Conservation (phyloP, 2,888 invertebrate genomes). For the Orthosia cruda region DNA sequence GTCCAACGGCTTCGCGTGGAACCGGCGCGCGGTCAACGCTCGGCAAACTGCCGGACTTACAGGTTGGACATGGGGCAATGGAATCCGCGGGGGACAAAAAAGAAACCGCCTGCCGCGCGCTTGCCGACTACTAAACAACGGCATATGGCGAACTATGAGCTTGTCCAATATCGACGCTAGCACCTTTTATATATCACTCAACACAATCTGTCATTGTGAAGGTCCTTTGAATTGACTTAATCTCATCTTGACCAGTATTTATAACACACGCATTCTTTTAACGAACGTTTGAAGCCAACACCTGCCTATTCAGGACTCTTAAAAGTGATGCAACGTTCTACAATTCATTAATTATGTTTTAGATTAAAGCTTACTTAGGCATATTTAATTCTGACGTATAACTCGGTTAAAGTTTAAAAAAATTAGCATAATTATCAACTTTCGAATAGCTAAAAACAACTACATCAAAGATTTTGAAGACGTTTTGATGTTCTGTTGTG, state of each 20-base stretch:
- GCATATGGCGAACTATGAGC: slow-evolving; percentile 67
- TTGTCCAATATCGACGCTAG: slow-evolving; percentile 48
- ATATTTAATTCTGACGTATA: too few species aligned
- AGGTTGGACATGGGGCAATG: slow-evolving; percentile 90
- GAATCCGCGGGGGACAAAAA: slow-evolving; percentile 90
- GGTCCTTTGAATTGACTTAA: slow-evolving; percentile 8
- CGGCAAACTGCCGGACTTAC: slow-evolving; percentile 91
- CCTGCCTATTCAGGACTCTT: neutral
- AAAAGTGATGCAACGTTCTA: neutral
- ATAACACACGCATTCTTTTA: neutral
- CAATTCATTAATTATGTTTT: neutral
- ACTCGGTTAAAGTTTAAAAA: neutral
- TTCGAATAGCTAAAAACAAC: neutral
- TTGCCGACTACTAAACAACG: slow-evolving; percentile 84
- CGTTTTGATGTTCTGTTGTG: neutral
- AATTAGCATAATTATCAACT: neutral
- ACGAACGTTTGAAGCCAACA: neutral
- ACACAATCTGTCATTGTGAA: slow-evolving; percentile 17
- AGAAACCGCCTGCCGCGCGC: slow-evolving; percentile 83
- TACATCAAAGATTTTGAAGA: neutral
- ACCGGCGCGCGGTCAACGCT: slow-evolving; percentile 89
- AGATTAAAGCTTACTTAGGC: neutral
- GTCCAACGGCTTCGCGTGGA: slow-evolving; percentile 86
- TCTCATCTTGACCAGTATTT: neutral
- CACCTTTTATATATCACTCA: slow-evolving; percentile 31